Conservation (phyloP, 2,797 vertebrate genomes). For the Sylvilagus floridanus region DNA sequence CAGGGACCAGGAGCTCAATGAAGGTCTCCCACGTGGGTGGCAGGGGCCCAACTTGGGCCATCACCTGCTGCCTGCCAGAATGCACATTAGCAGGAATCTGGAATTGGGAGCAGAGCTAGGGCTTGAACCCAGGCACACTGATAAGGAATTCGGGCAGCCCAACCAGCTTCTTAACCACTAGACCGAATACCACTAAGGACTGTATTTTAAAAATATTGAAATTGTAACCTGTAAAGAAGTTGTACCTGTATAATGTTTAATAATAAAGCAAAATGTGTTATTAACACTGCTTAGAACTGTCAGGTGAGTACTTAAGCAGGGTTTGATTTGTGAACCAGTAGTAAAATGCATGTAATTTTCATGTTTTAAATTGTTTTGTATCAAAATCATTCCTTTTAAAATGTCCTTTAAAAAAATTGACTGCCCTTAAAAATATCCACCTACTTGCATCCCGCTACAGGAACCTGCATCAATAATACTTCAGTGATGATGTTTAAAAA, state of each 20-base stretch:
- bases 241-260: not conserved
- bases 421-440: not conserved
- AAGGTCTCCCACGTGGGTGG: too few species aligned
- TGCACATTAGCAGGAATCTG: too few species aligned
- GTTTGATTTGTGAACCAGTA: not conserved
- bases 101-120: too few species aligned
- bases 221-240: not conserved
- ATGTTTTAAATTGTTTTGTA: slow-evolving; percentile 47
- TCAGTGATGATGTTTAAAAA: slow-evolving; percentile 99
- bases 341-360: not conserved
- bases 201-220: slow-evolving; percentile 31
- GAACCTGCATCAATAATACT: slow-evolving; percentile 98
- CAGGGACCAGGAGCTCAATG: too few species aligned
- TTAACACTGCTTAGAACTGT: not conserved
- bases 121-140: too few species aligned
- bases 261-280: slow-evolving; percentile 15
- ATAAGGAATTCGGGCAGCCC: too few species aligned
- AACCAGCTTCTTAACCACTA: too few species aligned
- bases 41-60: too few species aligned
- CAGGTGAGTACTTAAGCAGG: not conserved
- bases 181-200: not conserved
- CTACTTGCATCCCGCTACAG: slow-evolving; percentile 80
- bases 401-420: slow-evolving; percentile 4
- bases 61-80: too few species aligned
- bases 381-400: slow-evolving; percentile 55